Conservation (phyloP, 1,140 invertebrate genomes). For the Brachystomella parvula region DNA sequence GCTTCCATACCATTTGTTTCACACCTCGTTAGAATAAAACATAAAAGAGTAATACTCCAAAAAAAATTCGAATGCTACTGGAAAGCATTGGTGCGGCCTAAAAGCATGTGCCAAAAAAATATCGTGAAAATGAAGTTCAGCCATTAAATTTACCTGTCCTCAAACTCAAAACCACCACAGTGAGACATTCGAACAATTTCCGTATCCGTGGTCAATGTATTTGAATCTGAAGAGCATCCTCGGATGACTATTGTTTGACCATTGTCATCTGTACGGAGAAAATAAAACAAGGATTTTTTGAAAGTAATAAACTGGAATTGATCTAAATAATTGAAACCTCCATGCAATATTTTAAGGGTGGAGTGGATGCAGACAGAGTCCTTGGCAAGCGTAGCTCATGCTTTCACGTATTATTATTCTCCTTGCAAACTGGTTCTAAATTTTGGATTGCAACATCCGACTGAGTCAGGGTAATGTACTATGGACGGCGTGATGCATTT, state of each 20-base stretch:
- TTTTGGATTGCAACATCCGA: background rate
- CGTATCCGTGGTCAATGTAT: constrained; percentile 82
- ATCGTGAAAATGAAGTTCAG: background rate
- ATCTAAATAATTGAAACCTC: background rate
- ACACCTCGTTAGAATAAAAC: too few relatives aligned
- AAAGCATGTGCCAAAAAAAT: background rate
- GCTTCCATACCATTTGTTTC: too few relatives aligned
- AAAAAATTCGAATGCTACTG: background rate
- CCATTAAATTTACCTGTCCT: constrained; percentile 57
- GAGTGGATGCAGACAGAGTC: background rate
- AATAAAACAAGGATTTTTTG: background rate
- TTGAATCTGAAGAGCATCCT: constrained; percentile 83
- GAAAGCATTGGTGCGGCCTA: background rate
- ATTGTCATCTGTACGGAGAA: constrained; percentile 36
- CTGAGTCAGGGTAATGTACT: too few relatives aligned
- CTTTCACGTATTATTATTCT: background rate
- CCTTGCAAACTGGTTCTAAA: background rate
- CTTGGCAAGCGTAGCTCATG: background rate
- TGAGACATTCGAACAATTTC: constrained; percentile 89
- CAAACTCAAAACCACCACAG: constrained; percentile 80
- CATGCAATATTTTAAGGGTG: background rate
- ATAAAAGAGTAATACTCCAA: background rate
- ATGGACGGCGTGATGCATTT: too few relatives aligned
- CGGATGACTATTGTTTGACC: constrained; percentile 70
- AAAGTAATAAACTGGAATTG: background rate